Conservation (phyloP, 1,140 invertebrate species). For the Meloidogyne floridensis region DNA sequence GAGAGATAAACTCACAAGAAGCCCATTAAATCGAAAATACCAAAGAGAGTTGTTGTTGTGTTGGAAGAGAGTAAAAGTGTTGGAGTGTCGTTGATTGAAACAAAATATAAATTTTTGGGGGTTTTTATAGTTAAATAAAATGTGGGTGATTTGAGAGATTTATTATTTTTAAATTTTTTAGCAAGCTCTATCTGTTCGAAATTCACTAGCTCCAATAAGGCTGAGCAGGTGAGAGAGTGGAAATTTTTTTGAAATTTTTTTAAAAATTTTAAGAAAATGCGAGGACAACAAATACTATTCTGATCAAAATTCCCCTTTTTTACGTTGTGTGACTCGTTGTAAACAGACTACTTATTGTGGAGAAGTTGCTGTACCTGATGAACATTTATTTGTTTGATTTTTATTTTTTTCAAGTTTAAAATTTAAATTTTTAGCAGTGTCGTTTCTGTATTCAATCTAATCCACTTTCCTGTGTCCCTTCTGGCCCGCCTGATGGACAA, state of each 20-base stretch:
- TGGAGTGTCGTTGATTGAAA: background rate
- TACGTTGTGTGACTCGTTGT: slow-evolving; percentile 43
- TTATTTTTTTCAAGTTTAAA: slow-evolving; percentile 12
- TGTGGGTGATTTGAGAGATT: background rate
- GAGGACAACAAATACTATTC: slow-evolving; percentile 43
- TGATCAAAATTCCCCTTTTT: slow-evolving; percentile 29
- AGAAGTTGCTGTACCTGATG: slow-evolving; percentile 55
- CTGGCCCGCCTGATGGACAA: slow-evolving; percentile 44
- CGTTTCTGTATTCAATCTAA: slow-evolving; percentile 45
- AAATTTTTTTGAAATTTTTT: background rate
- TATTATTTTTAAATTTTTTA: background rate
- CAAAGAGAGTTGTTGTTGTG: background rate
- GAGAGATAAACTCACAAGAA: background rate
- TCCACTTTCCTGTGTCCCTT: slow-evolving; percentile 46
- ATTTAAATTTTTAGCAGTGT: slow-evolving; percentile 40
- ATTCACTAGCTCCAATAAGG: slow-evolving; percentile 38
- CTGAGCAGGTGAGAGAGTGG: slow-evolving; percentile 24
- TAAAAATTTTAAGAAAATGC: slow-evolving; percentile 32
- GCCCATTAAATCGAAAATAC: background rate
- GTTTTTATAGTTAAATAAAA: background rate
- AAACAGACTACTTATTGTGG: slow-evolving; percentile 56
- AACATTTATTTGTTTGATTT: slow-evolving; percentile 57
- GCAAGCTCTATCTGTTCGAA: slow-evolving; percentile 40
- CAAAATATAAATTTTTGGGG: background rate
- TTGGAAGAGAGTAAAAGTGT: background rate